Base-by-base conservation (phyloP, 1,140 invertebrate species). In the Penaeus chinensis region DNA sequence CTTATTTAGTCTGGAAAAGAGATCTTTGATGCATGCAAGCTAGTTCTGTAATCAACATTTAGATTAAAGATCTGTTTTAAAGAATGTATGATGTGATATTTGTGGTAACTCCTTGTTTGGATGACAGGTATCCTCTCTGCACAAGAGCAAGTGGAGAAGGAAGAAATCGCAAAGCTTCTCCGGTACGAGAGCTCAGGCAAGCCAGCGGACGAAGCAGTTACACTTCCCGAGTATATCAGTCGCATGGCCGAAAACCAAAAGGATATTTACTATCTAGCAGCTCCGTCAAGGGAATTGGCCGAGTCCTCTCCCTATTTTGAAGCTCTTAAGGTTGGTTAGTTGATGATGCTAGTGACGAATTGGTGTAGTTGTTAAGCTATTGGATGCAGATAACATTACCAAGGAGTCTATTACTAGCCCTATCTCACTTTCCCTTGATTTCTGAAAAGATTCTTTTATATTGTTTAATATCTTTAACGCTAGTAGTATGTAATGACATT, bases 261-360 rank as follows among this genome's bases (percentile, higher is more conserved):
- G 86, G 95, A 96, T 90, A 97, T 99, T 90, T 99, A 96, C 92
- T 99, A 99, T 92, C 93, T 99, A 89, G 96, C 97, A 84, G 97
- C 98, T 22, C 98, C 98, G 22, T 98, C 97, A 92, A 97, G 98
- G 61, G 93, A 95, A 83, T 93, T 99, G 77, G 98, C 98, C 0
- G 96, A 98, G 93, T 94, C 95, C 3, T 99, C 98, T 0, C 98
- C 98, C 0, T 99, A 99, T 91, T 98, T 96, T 91, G 98, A 99
- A 93, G 96, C 96, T 27, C 93, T 99, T 2, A 97, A 97, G 91
- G 95, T 95, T 91, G 94, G 32, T 60, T 10, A 2, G 22, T 47
- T 82, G 20, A 63, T 42, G 69, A 27, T 18, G n/a, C 2, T 84
- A 1, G 42, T 13, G 42, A 19, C 13, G n/a, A 32, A 24, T 7